Base-by-base conservation (phyloP, 2,888 invertebrate species). In the Drosophila emarginata region DNA sequence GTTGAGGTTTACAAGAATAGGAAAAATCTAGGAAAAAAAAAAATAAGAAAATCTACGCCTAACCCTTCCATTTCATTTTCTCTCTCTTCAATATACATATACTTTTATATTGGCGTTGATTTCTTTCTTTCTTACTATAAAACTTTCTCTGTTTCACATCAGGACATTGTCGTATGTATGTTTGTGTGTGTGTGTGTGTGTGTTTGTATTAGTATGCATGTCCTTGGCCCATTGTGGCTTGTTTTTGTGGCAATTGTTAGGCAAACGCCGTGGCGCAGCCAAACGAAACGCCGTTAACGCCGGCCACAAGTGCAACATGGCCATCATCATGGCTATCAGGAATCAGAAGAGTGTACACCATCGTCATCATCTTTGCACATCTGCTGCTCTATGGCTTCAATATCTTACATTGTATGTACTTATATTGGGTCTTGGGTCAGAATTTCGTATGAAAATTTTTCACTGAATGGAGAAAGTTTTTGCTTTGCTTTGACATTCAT, bases 181-280 rank as follows among this genome's bases (percentile, higher is more conserved):
- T 4, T 23, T 36, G 36, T 36, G 37, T 12, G 37, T n/a, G 4
- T 14, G 14, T 39, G 7, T n/a, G 12, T 18, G 18, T 12, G 11
- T 15, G 12, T 4, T 4, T 54, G 6, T 18, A 1, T 18, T 18
- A 21, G 28, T 6, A 50, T n/a, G 39, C 39, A 2, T 12, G 72
- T 18, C 71, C 71, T 72, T 71, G 71, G 57, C 3, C 73, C 73
- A 52, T 71, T 71, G 70, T 71, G 6, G 36, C 37, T 51, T 1
- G 32, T 37, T 9, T 14, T 23, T 18, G 37, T 14, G 59, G 18
- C 66, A 61, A 71, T 71, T 72, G 73, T 71, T 71, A 67, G 66
- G 71, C 26, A 72, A 71, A 71, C 71, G 71, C 71, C 71, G 71
- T 71, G 71, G 71, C 71, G 71, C 71, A 71, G 73, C 40, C 66